A percentile compares a stretch with the other conserved stretches of the same genome.
These are phyloP conservation scores for Catajapyx aquilonaris DNA, from an alignment of 1,140 invertebrate genomes.

Conservation along the genomic window DNA sequence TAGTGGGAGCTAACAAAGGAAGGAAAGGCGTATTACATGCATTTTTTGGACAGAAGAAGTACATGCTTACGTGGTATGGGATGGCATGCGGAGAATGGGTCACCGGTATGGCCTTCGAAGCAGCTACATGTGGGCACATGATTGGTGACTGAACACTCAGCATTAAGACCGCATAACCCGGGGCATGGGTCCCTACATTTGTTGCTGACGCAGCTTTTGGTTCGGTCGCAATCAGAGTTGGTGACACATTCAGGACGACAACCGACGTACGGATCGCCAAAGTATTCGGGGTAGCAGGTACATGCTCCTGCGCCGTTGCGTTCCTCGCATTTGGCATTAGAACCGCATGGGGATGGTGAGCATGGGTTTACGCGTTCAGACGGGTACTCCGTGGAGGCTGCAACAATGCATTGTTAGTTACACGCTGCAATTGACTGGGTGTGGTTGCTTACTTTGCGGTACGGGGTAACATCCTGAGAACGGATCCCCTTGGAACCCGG, in stretches of 20 bases:
- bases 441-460: slow-evolving; percentile 21
- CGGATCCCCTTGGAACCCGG: slow-evolving; percentile 58
- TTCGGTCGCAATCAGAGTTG: too few species aligned
- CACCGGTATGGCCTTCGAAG: slow-evolving; percentile 15
- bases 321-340: slow-evolving; percentile 39
- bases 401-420: too few species aligned
- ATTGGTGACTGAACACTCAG: slow-evolving; percentile 12
- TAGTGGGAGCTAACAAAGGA: too few species aligned
- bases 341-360: slow-evolving; percentile 40
- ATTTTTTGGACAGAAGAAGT: slow-evolving; percentile 10
- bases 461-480: slow-evolving; percentile 33
- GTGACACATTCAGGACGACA: slow-evolving; percentile 50
- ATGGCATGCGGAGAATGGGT: slow-evolving; percentile 14
- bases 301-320: too few species aligned
- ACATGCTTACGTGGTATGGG: slow-evolving; percentile 7
- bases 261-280: slow-evolving; percentile 24
- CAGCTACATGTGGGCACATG: slow-evolving; percentile 14
- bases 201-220: too few species aligned
- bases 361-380: slow-evolving; percentile 41
- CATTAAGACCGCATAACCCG: slow-evolving; percentile 27
- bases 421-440: slow-evolving; percentile 7
- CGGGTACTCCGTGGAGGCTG: too few species aligned
- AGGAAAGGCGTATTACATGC: slow-evolving; percentile 6
- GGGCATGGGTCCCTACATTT: slow-evolving; percentile 52
- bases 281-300: too few species aligned